Base-by-base conservation (phyloP, 2,113 vertebrate species). In the Thymallus thymallus region DNA sequence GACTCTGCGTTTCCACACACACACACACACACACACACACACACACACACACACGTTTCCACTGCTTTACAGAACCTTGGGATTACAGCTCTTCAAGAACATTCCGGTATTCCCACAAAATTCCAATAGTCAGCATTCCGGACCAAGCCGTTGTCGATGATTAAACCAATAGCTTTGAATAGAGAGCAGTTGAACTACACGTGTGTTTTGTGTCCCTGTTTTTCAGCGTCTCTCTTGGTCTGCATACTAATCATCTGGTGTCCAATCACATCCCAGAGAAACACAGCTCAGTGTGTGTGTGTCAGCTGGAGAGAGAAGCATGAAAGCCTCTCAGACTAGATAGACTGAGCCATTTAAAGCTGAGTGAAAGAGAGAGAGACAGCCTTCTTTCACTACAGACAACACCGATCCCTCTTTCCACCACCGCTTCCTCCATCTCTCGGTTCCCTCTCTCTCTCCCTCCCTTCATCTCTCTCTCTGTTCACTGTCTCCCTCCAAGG, bases 261-360 rank as follows among this genome's bases (percentile, higher is more conserved):
- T 75, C 73, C 81, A 84, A 83, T 79, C 80, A 73, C 77, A 83
- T 73, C 63, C 5, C 63, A 84, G 72, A 81, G 76, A 80, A 83
- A 80, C 63, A 79, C 72, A 18, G 63, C 68, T 82, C 74, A 81
- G 73, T 81, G 66, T 65, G 56, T 70, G 69, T 12, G 35, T 86
- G 80, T 88, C 85, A 84, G 85, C 87, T 87, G 87, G 84, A 77
- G 82, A 84, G 86, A 81, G 84, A 85, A 74, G 86, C 90, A 84
- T 89, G 84, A 91, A 90, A 89, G 85, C 84, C 87, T 86, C 77
- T 82, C 83, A 88, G 88, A 88, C 85, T 18, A 86, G 82, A 91
- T 84, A 86, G 71, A 89, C 71, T 80, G 84, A 82, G 81, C 80
- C 80, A 88, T 88, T 85, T 85, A 87, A 89, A 89, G 85, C 84